Conservation (phyloP, 1,140 invertebrate species). For the Pseudobourletiella spinata region DNA sequence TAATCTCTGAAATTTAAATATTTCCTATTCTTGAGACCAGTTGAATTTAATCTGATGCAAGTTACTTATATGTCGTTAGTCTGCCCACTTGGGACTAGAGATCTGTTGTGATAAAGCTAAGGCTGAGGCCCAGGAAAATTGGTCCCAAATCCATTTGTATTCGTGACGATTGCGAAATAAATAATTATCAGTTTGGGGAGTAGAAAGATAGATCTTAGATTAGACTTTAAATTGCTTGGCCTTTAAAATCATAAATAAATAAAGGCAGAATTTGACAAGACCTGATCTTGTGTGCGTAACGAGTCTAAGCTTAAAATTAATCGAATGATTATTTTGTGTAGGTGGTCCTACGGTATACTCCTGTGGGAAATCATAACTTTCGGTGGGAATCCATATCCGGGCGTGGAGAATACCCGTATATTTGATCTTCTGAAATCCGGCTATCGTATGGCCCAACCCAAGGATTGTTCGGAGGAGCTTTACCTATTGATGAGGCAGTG, state of each 20-base stretch:
- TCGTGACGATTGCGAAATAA: too few relatives aligned
- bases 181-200: too few relatives aligned
- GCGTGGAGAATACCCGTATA: slow-evolving; percentile 47
- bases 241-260: too few relatives aligned
- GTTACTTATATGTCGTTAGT: too few relatives aligned
- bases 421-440: slow-evolving; percentile 47
- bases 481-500: slow-evolving; percentile 75
- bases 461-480: slow-evolving; percentile 50
- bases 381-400: slow-evolving; percentile 46
- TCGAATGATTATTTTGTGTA: slow-evolving; percentile 38
- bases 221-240: too few relatives aligned
- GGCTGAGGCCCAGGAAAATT: too few relatives aligned
- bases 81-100: too few relatives aligned
- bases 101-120: too few relatives aligned
- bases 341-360: slow-evolving; percentile 87
- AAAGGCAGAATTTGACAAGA: not conserved
- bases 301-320: slow-evolving; percentile 2
- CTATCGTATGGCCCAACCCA: slow-evolving; percentile 50
- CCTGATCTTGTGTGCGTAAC: not conserved
- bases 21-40: too few relatives aligned
- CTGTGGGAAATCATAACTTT: slow-evolving; percentile 88
- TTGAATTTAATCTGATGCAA: too few relatives aligned
- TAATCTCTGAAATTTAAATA: too few relatives aligned
- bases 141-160: not conserved
- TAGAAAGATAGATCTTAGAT: too few relatives aligned